Conservation (phyloP, 2,888 invertebrate species). For the Scrobipalpa atriplicella region DNA sequence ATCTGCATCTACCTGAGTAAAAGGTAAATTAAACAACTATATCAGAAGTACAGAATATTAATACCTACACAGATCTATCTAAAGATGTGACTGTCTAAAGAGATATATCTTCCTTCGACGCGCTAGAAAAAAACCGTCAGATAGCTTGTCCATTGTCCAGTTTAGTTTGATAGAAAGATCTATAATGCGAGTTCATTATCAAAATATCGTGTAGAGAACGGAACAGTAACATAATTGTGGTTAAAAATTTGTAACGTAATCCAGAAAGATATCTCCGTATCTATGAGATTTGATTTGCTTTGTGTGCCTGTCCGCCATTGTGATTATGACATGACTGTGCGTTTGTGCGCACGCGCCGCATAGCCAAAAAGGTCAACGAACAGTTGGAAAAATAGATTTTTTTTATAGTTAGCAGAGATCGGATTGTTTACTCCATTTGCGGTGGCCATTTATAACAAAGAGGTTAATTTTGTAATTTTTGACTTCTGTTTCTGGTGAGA, state of each 20-base stretch:
- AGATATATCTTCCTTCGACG: slow-evolving; percentile 1
- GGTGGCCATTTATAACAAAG: slow-evolving; percentile 16
- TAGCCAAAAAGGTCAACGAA: slow-evolving; percentile 64
- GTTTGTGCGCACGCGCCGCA: slow-evolving; percentile 74
- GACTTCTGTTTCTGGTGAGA: slow-evolving; percentile 8
- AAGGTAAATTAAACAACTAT: too few species aligned
- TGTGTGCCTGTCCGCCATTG: slow-evolving; percentile 71
- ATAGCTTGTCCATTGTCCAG: slow-evolving; percentile 21
- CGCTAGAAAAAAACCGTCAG: slow-evolving; percentile 9
- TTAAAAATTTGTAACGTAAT: slow-evolving; percentile 76
- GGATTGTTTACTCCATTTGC: slow-evolving; percentile 49
- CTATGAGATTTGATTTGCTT: slow-evolving; percentile 72
- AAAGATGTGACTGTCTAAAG: not conserved
- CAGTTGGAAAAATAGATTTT: slow-evolving; percentile 53
- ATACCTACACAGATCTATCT: not conserved
- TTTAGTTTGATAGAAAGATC: slow-evolving; percentile 28
- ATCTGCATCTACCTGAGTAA: too few species aligned
- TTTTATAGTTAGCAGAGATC: slow-evolving; percentile 51
- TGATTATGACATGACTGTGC: slow-evolving; percentile 74
- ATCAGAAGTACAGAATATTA: not conserved
- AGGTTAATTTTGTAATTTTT: not conserved
- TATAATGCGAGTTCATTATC: slow-evolving; percentile 71
- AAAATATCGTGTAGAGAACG: slow-evolving; percentile 47
- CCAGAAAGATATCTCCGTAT: slow-evolving; percentile 75
- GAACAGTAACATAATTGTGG: slow-evolving; percentile 75